Conservation (phyloP, 2,888 invertebrate species). For the Drosophila prolongata region DNA sequence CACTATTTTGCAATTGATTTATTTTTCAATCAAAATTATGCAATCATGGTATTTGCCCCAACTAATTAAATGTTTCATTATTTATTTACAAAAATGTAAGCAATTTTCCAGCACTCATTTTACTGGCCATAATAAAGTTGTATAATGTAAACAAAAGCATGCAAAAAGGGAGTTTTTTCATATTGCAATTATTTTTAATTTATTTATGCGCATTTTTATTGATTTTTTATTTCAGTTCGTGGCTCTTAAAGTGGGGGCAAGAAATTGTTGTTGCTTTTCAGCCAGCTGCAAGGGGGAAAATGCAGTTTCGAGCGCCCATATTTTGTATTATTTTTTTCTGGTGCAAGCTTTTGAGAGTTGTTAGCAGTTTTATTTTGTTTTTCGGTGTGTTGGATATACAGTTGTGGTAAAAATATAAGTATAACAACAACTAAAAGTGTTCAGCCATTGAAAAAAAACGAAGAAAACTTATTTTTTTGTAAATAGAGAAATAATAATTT, state of each 20-base stretch:
- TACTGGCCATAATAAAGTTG: constrained; percentile 38
- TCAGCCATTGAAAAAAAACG: too few species aligned
- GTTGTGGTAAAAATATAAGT: background rate
- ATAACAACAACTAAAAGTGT: too few species aligned
- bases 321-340: constrained; percentile 38
- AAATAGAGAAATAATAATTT: too few species aligned
- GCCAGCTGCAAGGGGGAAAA: constrained; percentile 11
- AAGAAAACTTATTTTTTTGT: too few species aligned
- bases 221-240: constrained; percentile 6
- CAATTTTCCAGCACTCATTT: constrained; percentile 19
- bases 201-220: constrained; percentile 26
- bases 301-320: constrained; percentile 28
- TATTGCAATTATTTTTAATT: constrained; percentile 34
- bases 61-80: constrained; percentile 43
- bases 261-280: constrained; percentile 16
- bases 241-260: background rate
- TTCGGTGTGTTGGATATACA: background rate
- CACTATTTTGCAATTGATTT: constrained; percentile 6
- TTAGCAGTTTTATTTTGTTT: constrained; percentile 21
- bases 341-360: constrained; percentile 64
- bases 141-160: constrained; percentile 26
- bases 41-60: constrained; percentile 17
- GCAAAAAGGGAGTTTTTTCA: constrained; percentile 20
- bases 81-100: constrained; percentile 50
- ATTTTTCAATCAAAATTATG: constrained; percentile 4